Conservation (phyloP, 2,113 vertebrate genomes). For the Furnarius figulus region DNA sequence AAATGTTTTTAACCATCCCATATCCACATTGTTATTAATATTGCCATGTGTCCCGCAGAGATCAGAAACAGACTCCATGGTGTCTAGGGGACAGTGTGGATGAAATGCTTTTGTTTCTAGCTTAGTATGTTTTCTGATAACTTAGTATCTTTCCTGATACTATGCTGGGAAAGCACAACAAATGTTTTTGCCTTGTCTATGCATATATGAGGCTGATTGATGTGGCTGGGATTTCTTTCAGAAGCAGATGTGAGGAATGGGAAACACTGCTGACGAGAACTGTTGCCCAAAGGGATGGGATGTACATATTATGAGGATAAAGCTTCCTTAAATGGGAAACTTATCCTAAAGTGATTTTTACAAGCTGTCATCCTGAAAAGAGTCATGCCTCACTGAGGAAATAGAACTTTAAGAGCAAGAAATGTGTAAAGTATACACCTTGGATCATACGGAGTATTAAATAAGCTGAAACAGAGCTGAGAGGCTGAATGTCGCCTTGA, state of each 20-base stretch:
- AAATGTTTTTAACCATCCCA: neutral
- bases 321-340: slow-evolving; percentile 57
- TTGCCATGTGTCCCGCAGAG: neutral
- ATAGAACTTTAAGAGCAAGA: neutral
- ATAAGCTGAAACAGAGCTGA: neutral
- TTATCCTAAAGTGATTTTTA: slow-evolving; percentile 47
- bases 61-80: neutral
- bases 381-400: slow-evolving; percentile 53
- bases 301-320: slow-evolving; percentile 32
- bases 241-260: slow-evolving; percentile 33
- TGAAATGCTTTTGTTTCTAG: neutral
- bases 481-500: neutral
- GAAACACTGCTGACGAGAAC: slow-evolving; percentile 46
- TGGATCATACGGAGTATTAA: neutral
- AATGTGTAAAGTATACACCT: neutral
- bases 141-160: slow-evolving; percentile 4
- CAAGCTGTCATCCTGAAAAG: slow-evolving; percentile 38
- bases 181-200: slow-evolving; percentile 25
- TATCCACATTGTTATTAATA: neutral
- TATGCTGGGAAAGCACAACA: neutral
- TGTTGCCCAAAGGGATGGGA: slow-evolving; percentile 26
- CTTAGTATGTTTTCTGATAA: slow-evolving; percentile 7
- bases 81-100: neutral
- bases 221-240: slow-evolving; percentile 40
- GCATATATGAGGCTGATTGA: slow-evolving; percentile 15